phyloP scores from a whole-genome alignment of 2,888 invertebrate species.

The Cataglyphis cursor region DNA sequence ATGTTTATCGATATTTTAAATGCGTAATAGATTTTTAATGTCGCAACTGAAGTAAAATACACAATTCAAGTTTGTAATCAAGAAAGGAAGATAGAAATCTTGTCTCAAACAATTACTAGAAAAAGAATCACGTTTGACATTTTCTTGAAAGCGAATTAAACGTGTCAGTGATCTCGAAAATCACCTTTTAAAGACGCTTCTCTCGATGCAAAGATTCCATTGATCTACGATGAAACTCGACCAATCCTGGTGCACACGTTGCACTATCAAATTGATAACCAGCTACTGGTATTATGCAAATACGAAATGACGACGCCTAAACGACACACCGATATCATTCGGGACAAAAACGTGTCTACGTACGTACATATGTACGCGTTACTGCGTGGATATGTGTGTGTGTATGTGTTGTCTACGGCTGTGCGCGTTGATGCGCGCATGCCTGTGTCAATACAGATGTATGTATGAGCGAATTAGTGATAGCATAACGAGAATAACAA shows the following conservation, averaged over 20 bases:
- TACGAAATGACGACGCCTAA: constrained; percentile 55
- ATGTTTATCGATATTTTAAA: neutral
- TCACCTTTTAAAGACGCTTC: constrained; percentile 34
- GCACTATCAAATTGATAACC: constrained; percentile 49
- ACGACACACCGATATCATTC: constrained; percentile 57
- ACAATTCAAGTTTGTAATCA: neutral
- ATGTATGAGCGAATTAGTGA: constrained; percentile 31
- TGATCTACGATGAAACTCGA: constrained; percentile 49
- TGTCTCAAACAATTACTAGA: neutral
- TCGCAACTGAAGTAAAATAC: neutral
- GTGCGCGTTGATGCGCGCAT: neutral
- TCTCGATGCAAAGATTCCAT: constrained; percentile 18
- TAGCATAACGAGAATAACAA: constrained; percentile 39
- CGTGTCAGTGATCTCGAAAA: neutral
- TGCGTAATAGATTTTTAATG: neutral
- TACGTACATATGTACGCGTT: constrained; percentile 1
- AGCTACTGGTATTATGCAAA: constrained; percentile 55
- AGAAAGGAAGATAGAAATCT: neutral
- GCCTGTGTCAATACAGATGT: constrained; percentile 16
- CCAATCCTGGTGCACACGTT: constrained; percentile 36
- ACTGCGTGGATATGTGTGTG: neutral
- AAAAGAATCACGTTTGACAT: neutral
- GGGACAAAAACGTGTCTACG: constrained; percentile 37
- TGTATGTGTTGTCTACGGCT: neutral
- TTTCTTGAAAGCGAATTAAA: neutral